Evolutionary conservation across 2,797 vertebrate genomes (phyloP), one percentile per base, ranked within the genome.

Genomic region (Vespertilio murinus): DNA sequence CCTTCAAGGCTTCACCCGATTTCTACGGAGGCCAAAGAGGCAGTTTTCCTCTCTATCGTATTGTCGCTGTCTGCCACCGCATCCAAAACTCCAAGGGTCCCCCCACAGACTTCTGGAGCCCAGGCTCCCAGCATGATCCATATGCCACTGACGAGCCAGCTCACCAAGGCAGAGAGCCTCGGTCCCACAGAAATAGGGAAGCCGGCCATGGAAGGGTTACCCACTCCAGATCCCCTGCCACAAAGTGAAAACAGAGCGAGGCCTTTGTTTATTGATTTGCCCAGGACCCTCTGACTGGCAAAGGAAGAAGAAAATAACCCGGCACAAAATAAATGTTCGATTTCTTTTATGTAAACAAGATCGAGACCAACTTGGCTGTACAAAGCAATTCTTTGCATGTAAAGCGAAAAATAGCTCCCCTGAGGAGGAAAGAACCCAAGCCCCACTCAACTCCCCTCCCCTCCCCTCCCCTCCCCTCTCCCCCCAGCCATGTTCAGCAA

Each of bases 361-460:
- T 73, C 59, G 91, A 96, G 30, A 94, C 91, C 96, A 97, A 90
- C 92, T 93, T 95, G 94, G 93, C 95, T 45, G 78, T 94, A 96
- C 93, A 96, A 77, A 96, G 84, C 42, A 84, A 93, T 97, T 97
- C 83, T 96, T 96, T 96, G 92, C 89, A 95, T 91, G 92, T 96
- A 94, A 89, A 97, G 90, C 93, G 91, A 97, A 97, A 96, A 96
- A 97, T 59, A 90, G 81, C 64, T 92, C 87, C 94, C 94, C 59
- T 94, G 93, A 86, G 96, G 90, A 89, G 25, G 54, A 95, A 35
- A 83, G 81, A 96, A 93, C 87, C 84, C 93, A 90, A 88, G 83
- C 78, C 38, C 74, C 8, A 16, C 49, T 88, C 52, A 45, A 3
- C 4, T 54, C 59, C 77, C 82, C 77, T 38, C 28, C 79, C 23